Conservation (phyloP, 2,113 vertebrate species). For the Carettochelys insculpta region DNA sequence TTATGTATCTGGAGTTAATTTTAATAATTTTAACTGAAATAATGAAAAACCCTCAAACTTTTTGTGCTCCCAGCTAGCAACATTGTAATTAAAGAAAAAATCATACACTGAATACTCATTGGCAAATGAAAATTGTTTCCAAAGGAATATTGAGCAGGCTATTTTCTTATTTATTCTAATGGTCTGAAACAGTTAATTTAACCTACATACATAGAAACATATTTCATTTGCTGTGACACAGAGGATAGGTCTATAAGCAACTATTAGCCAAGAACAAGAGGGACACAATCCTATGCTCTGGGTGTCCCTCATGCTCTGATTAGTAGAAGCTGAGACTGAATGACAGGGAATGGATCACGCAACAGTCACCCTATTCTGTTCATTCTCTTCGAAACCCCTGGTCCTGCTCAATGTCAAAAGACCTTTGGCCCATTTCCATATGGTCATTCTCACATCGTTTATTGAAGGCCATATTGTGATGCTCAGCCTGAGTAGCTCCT, state of each 20-base stretch:
- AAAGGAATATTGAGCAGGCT: background rate
- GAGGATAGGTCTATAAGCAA: background rate
- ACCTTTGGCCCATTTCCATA: background rate
- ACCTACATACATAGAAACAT: background rate
- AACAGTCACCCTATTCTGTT: too few species aligned
- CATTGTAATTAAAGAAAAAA: background rate
- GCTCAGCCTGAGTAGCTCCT: background rate
- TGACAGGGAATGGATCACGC: background rate
- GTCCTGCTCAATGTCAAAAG: background rate
- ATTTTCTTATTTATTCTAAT: background rate
- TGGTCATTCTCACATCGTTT: too few species aligned
- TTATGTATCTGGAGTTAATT: constrained; percentile 33
- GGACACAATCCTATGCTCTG: background rate
- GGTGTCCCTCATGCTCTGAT: background rate
- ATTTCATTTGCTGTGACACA: background rate
- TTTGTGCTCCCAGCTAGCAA: background rate
- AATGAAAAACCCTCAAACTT: background rate
- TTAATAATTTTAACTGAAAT: constrained; percentile 1
- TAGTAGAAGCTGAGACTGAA: background rate
- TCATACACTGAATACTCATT: background rate
- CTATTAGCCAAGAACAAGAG: background rate
- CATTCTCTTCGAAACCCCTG: too few species aligned
- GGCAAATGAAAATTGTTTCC: background rate
- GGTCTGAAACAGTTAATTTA: background rate
- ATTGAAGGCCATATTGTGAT: background rate